A percentile compares a stretch with the other conserved stretches of the same genome.
Conservation (phyloP, 2,888 invertebrate species). For the Folsomia candida region DNA sequence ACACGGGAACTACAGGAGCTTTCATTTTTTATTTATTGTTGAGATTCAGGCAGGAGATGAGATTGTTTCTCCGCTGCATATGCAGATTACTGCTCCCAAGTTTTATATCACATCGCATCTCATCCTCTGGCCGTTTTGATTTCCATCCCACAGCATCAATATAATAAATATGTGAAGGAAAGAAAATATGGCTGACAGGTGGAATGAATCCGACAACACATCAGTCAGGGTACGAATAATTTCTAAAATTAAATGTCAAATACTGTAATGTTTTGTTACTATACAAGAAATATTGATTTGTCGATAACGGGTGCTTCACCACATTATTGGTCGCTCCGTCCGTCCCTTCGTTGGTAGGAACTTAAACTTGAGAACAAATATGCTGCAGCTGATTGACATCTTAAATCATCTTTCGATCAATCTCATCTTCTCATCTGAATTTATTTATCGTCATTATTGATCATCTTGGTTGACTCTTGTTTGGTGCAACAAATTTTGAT, state of each 20-base stretch:
- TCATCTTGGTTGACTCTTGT: neutral
- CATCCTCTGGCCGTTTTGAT: neutral
- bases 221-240: neutral
- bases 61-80: neutral
- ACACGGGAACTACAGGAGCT: neutral
- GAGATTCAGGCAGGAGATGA: neutral
- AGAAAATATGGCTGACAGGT: neutral
- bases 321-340: neutral
- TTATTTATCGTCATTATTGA: constrained; percentile 2
- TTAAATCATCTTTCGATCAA: constrained; percentile 17
- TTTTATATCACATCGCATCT: too few relatives aligned
- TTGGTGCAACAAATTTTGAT: neutral
- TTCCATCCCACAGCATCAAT: neutral
- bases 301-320: too few relatives aligned
- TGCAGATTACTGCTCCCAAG: neutral
- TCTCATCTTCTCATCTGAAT: constrained; percentile 13
- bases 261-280: too few relatives aligned
- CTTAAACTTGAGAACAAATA: neutral
- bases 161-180: too few relatives aligned
- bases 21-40: constrained; percentile 6
- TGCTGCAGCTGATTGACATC: constrained; percentile 20
- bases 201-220: neutral
- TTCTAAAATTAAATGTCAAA: constrained; percentile 5
- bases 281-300: neutral
- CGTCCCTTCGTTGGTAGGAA: neutral